phyloP scores from a whole-genome alignment of 2,888 invertebrate species.

The Cerceris ruficornis region DNA sequence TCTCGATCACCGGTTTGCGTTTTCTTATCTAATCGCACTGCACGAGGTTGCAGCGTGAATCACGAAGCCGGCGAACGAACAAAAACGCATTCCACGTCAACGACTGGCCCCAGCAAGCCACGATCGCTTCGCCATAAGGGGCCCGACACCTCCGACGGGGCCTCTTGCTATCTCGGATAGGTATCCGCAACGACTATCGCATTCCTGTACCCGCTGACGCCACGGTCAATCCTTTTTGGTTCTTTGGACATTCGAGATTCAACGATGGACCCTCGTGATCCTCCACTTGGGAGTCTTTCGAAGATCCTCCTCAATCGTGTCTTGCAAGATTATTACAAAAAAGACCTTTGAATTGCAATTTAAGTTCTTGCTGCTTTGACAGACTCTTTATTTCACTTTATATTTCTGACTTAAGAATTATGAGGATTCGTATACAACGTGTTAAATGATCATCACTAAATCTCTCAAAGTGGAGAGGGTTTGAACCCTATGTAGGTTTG shows the following conservation, averaged over 20 bases:
- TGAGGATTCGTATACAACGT: too few species aligned
- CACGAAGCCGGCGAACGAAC: constrained; percentile 47
- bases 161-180: not conserved
- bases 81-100: constrained; percentile 41
- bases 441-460: too few species aligned
- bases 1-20: not conserved
- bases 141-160: constrained; percentile 20
- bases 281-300: not conserved
- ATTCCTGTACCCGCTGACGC: constrained; percentile 42
- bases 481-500: constrained; percentile 2
- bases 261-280: not conserved
- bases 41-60: constrained; percentile 46
- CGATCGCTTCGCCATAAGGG: constrained; percentile 31
- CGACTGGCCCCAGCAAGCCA: constrained; percentile 22
- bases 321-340: too few species aligned
- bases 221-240: constrained; percentile 26
- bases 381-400: too few species aligned
- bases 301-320: not conserved
- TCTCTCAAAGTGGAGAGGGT: too few species aligned
- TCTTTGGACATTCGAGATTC: not conserved
- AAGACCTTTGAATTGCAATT: too few species aligned
- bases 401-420: too few species aligned
- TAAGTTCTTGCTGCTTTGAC: too few species aligned
- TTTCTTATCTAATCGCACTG: constrained; percentile 45
- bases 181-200: constrained; percentile 30